Percentiles rank a stretch among this genome's conserved stretches.
Conservation (phyloP, 2,797 vertebrate species). For the Salmo trutta region DNA sequence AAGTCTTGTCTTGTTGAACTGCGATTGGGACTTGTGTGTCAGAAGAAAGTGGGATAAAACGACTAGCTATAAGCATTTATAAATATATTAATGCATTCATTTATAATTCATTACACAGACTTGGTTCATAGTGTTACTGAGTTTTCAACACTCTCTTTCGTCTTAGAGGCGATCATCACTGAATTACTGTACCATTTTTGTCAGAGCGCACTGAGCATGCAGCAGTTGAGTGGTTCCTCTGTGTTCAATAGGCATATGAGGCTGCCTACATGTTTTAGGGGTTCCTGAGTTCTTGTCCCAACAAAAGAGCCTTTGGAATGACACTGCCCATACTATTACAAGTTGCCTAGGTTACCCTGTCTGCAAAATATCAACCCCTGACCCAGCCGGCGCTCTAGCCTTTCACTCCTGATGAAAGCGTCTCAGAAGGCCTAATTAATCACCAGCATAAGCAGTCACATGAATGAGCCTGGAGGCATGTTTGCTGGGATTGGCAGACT, state of each 20-base stretch:
- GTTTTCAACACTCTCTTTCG: too few relatives aligned
- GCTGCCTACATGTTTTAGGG: constrained; percentile 22
- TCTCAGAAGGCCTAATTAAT: constrained; percentile 67
- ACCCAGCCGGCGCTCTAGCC: constrained; percentile 34
- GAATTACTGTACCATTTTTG: constrained; percentile 15
- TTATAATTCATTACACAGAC: too few relatives aligned
- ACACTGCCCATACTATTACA: constrained; percentile 29
- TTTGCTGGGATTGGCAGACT: constrained; percentile 45
- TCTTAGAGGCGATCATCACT: background rate
- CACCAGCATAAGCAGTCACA: constrained; percentile 42
- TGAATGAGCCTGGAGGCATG: constrained; percentile 55
- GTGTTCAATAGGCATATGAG: constrained; percentile 19
- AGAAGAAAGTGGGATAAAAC: background rate
- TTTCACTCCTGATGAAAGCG: constrained; percentile 38
- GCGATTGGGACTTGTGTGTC: background rate
- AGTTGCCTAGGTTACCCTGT: constrained; percentile 43
- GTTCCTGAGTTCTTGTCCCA: constrained; percentile 26
- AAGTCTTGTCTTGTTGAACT: background rate
- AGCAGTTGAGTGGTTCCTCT: constrained; percentile 19
- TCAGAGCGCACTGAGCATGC: constrained; percentile 16
- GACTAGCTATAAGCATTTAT: too few relatives aligned
- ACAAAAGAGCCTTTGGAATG: constrained; percentile 29
- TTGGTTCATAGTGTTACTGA: too few relatives aligned
- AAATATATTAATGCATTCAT: too few relatives aligned
- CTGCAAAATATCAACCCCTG: constrained; percentile 45